Evolutionary conservation across 2,113 vertebrate genomes (phyloP), one percentile per base, ranked within the genome.

Genomic region (Todiramphus saurophagus): DNA sequence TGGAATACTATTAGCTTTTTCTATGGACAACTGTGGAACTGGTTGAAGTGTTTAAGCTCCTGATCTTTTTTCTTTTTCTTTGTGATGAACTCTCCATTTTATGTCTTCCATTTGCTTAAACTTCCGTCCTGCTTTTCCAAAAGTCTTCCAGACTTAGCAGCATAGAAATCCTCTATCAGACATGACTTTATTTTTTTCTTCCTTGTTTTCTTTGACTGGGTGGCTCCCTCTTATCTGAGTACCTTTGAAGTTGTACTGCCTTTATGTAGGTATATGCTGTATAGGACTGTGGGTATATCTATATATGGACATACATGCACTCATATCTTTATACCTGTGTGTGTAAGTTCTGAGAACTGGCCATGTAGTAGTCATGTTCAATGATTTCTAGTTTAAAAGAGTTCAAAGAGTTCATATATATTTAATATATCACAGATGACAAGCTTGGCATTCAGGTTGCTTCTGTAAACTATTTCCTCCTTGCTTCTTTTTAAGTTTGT

Each of bases 301-400:
- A 0, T 56, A 4, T 35, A 9, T 64, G 25, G 6, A 14, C 6
- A 14, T 9, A 23, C 0, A 17, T 5, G 13, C 39, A 24, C 9
- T 5, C 27, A 6, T 43, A 39, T 67, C 25, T 43, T 41, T 89
- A 46, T 33, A 14, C 30, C 24, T 55, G 6, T 41, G 3, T 81
- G 30, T 70, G 11, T 62, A 41, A 35, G 14, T 41, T 83, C 60
- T 51, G 48, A 68, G 33, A 56, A 60, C 67, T 90, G 63, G 55
- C 73, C 80, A 5, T 0, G 0, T 75, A 83, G 88, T 93, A 83
- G 68, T 92, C 31, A 24, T 56, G 75, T 86, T 91, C 66, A 75
- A 37, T 37, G 37, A 37, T 37, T 37, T 37, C 37, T 37, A 37
- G 37, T 37, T 37, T 37, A 37, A 37, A 37, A 37, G 37, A 37